Conservation (phyloP, 2,888 invertebrate species). For the Nysson spinosus region DNA sequence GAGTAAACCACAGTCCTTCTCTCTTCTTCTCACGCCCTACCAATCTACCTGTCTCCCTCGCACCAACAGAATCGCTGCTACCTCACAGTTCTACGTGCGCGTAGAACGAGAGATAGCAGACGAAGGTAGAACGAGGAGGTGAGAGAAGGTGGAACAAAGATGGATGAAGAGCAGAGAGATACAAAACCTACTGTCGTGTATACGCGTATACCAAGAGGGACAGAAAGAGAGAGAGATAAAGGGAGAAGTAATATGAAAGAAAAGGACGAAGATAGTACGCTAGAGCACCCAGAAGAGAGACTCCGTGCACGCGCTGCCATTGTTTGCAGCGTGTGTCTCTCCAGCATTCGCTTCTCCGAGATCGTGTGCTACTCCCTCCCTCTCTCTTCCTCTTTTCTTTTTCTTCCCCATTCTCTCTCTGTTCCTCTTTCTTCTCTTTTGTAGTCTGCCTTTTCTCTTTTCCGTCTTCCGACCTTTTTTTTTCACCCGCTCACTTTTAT, state of each 20-base stretch:
- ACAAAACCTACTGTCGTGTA: too few relatives aligned
- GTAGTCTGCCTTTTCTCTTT: background rate
- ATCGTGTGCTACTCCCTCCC: conserved; percentile 20
- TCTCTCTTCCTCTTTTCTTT: conserved; percentile 13
- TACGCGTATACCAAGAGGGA: conserved; percentile 13
- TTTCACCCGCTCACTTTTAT: conserved; percentile 36
- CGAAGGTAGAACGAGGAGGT: conserved; percentile 23
- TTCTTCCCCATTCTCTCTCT: conserved; percentile 9
- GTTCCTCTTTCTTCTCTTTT: conserved; percentile 10
- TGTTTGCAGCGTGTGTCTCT: conserved; percentile 76
- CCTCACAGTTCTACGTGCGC: conserved; percentile 44
- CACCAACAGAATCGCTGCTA: conserved; percentile 47
- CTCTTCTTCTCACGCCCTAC: conserved; percentile 1
- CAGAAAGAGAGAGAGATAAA: conserved; percentile 13
- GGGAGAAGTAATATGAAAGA: conserved; percentile 30
- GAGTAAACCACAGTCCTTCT: too few relatives aligned
- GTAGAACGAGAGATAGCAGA: conserved; percentile 52
- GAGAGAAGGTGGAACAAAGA: conserved; percentile 20
- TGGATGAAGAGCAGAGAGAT: conserved; percentile 18
- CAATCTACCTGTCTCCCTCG: conserved; percentile 25
- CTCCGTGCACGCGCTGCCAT: conserved; percentile 75
- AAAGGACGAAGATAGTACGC: conserved; percentile 34
- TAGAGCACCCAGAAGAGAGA: conserved; percentile 44
- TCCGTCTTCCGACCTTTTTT: conserved; percentile 22
- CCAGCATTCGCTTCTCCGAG: conserved; percentile 13